Percentiles rank a stretch among this genome's conserved stretches.
Evolutionary conservation across 2,797 vertebrate genomes (phyloP).

Genomic region (Crenichthys baileyi): DNA sequence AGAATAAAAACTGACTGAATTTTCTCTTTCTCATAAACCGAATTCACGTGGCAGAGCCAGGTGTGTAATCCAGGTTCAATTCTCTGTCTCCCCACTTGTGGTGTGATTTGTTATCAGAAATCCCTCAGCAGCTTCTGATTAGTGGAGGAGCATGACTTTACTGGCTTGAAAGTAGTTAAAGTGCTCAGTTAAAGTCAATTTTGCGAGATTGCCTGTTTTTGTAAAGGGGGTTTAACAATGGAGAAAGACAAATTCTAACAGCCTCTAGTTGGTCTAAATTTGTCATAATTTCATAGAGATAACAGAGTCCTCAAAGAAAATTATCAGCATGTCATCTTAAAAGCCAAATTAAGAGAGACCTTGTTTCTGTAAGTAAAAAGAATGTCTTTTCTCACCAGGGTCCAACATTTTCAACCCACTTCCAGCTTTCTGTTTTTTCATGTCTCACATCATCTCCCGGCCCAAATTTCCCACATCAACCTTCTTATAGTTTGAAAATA

Average conservation of each 20-base stretch:
- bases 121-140: slow-evolving; percentile 46
- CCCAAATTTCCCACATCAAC: slow-evolving; percentile 10
- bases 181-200: slow-evolving; percentile 19
- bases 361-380: background rate
- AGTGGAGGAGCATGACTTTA: slow-evolving; percentile 17
- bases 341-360: background rate
- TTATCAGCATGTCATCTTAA: slow-evolving; percentile 2
- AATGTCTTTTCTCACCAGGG: background rate
- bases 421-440: background rate
- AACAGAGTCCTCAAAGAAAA: slow-evolving; percentile 1
- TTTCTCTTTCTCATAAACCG: slow-evolving; percentile 43
- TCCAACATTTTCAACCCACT: slow-evolving; percentile 2
- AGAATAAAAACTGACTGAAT: slow-evolving; percentile 61
- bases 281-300: background rate
- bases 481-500: slow-evolving; percentile 7
- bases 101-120: slow-evolving; percentile 63
- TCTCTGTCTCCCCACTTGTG: slow-evolving; percentile 47
- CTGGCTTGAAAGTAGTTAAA: slow-evolving; percentile 30
- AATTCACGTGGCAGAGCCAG: slow-evolving; percentile 71
- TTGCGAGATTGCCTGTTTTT: slow-evolving; percentile 4
- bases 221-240: slow-evolving; percentile 14
- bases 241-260: background rate
- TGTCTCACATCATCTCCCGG: slow-evolving; percentile 11
- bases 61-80: slow-evolving; percentile 65
- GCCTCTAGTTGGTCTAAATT: background rate